Conservation (phyloP, 1,140 invertebrate species). For the Onthophagus taurus region DNA sequence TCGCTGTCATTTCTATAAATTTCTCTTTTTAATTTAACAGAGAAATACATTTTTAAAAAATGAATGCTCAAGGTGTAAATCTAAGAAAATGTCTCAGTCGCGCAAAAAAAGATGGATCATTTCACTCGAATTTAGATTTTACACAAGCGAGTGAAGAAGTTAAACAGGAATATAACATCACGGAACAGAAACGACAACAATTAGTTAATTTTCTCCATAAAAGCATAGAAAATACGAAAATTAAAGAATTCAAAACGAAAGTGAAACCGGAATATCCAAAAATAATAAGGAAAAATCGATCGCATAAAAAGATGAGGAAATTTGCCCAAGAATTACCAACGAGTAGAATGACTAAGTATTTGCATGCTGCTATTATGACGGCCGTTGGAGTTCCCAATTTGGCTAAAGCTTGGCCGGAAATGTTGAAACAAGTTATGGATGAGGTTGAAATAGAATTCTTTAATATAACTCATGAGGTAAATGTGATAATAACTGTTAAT, state of each 20-base stretch:
- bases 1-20: no score
- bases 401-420: conserved; percentile 17
- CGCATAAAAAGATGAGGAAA: conserved; percentile 21
- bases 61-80: conserved; percentile 1
- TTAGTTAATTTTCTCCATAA: conserved; percentile 24
- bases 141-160: conserved; percentile 19
- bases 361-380: conserved; percentile 18
- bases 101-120: conserved; percentile 6
- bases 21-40: no score
- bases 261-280: conserved; percentile 26
- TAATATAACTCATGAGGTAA: conserved; percentile 10
- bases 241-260: conserved; percentile 23
- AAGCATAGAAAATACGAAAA: conserved; percentile 25
- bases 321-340: conserved; percentile 25
- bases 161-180: conserved; percentile 27
- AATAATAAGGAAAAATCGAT: conserved; percentile 23
- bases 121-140: conserved; percentile 6
- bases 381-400: conserved; percentile 13
- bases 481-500: background rate
- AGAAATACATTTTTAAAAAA: no score
- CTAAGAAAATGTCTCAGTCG: conserved; percentile 7
- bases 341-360: conserved; percentile 23
- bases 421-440: conserved; percentile 10
- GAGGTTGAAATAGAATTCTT: conserved; percentile 17
- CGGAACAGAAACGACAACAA: conserved; percentile 21